phyloP scores from a whole-genome alignment of 2,113 vertebrate genomes.

The Hippocampus barbouri region DNA sequence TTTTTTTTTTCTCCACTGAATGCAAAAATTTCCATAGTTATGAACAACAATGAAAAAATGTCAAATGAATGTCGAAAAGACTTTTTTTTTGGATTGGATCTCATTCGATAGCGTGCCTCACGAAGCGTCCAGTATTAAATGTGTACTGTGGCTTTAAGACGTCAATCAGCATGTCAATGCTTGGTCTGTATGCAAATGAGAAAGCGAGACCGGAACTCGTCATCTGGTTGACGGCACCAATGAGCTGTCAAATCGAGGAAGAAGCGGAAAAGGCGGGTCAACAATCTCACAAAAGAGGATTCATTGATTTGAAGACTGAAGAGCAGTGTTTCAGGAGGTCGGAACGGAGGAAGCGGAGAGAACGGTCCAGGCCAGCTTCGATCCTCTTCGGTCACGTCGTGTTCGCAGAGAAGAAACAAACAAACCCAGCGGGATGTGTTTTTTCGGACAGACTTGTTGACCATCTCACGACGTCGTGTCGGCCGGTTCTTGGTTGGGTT shows the following conservation, averaged over 20 bases:
- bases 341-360: not conserved
- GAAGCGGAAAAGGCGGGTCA: not conserved
- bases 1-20: no score
- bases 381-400: not conserved
- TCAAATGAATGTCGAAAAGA: not conserved
- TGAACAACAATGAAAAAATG: not conserved
- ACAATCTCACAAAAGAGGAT: not conserved
- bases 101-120: no score
- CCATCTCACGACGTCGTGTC: not conserved
- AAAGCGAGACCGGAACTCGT: not conserved
- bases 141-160: no score
- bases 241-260: not conserved
- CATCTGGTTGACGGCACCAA: not conserved
- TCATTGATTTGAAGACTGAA: not conserved
- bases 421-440: not conserved
- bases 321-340: no score
- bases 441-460: not conserved
- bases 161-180: no score
- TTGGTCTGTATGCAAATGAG: not conserved
- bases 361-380: not conserved
- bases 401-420: not conserved
- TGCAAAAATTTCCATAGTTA: no score
- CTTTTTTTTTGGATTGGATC: no score
- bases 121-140: no score
- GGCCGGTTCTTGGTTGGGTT: not conserved